Evolutionary conservation across 2,888 invertebrate genomes (phyloP), one percentile per base, ranked within the genome.

Genomic region (Melanotus villosus): DNA sequence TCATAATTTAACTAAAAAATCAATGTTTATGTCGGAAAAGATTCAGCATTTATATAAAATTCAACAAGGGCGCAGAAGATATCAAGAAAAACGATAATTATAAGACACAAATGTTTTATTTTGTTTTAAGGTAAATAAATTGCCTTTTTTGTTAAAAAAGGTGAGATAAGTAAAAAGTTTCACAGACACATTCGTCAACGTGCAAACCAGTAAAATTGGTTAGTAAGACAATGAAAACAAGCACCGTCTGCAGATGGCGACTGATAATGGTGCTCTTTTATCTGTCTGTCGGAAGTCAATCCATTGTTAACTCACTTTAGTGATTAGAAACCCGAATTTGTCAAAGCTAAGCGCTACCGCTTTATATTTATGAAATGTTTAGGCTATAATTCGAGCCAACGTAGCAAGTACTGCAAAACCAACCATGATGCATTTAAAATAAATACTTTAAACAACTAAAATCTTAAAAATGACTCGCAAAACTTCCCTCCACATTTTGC

Each of bases 201-300:
- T 63, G 68, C 58, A 50, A 68, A 63, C 68, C 50, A 47, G 34
- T 32, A 36, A 57, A 68, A 52, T 50, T 16, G 64, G 68, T 50
- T 50, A 41, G 38, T 68, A 32, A 63, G 18, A 64, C 54, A 34
- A 56, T 43, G 56, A 30, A 64, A 59, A 66, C 65, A 66, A 12
- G 32, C 26, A 41, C 36, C 52, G 71, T 73, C 72, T 71, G 70
- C 74, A 74, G 74, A 74, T 74, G 74, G 69, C 65, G 72, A 71
- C 71, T 74, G 74, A 74, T 74, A 74, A n/a, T 54, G 66, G 54
- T 38, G 52, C 57, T 62, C 56, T 58, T 63, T 63, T 66, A 68
- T 68, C 64, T 65, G 56, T 66, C 71, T 50, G 71, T 73, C 65
- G 68, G 59, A 65, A 66, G 66, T 64, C 52, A 58, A 34, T 45